Evolutionary conservation across 2,888 invertebrate species (phyloP), one percentile per base, ranked within the genome.

Genomic region (Noctua pronuba): DNA sequence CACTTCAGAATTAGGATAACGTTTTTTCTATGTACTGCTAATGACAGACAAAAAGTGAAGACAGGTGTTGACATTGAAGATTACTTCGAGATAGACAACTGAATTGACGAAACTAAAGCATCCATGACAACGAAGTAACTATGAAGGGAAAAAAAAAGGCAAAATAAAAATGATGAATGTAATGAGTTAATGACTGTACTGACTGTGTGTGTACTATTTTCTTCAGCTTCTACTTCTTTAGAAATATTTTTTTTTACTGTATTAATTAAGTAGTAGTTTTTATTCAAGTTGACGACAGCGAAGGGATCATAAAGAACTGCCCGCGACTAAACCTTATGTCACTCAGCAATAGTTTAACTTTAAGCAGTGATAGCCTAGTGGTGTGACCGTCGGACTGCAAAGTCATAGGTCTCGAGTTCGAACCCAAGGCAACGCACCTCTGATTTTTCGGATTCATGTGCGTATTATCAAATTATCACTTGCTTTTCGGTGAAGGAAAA

Each of bases 21-120:
- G 31, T 70, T 79, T 79, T 83, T 70, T 70, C 64, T 73, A 18
- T 52, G 52, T 52, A 58, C 16, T 64, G 11, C 58, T 82, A 65
- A 77, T 82, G 58, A 68, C 5, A 44, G 10, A 11, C 52, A 49
- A 55, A 65, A 71, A 46, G 7, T 49, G 16, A 41, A 62, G 41
- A 75, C 18, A 67, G 35, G 31, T 82, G 55, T 69, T 55, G 55
- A 65, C 18, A 49, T 68, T 41, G 35, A 60, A 38, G 55, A 66
- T 72, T 49, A 13, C 11, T n/a, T n/a, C 31, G 64, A 79, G 31
- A 60, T 79, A 58, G 7, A 21, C 10, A 49, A 79, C 18, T 28
- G 4, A 13, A 31, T 70, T 21, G n/a, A 55, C 1, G 24, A 21
- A 38, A 46, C 44, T 55, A 24, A 31, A 55, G n/a, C 21, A 18